phyloP scores from a whole-genome alignment of 2,888 invertebrate genomes.

The Amiota minor region DNA sequence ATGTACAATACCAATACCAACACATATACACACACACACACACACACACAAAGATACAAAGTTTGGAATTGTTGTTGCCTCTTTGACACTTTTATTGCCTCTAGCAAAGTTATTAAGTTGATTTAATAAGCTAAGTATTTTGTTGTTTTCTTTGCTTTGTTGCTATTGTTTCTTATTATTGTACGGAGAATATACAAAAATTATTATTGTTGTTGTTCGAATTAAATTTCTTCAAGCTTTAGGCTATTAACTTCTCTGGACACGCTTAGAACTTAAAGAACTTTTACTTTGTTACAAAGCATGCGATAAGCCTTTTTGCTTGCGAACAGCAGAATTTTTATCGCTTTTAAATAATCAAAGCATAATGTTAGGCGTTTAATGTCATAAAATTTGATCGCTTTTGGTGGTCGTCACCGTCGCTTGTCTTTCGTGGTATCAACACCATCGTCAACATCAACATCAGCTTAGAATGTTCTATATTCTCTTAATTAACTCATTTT shows the following conservation, averaged over 20 bases:
- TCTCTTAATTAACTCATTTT: slow-evolving; percentile 72
- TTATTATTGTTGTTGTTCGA: too few relatives aligned
- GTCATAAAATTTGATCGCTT: slow-evolving; percentile 1
- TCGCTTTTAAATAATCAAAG: slow-evolving; percentile 42
- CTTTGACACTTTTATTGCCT: slow-evolving; percentile 72
- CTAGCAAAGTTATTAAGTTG: slow-evolving; percentile 70
- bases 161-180: slow-evolving; percentile 11
- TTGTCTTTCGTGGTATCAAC: not conserved
- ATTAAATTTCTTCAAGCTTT: not conserved
- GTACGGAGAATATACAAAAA: too few relatives aligned
- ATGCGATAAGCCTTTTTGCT: not conserved
- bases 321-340: slow-evolving; percentile 17
- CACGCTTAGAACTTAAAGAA: slow-evolving; percentile 38
- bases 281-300: not conserved
- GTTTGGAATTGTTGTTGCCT: slow-evolving; percentile 56
- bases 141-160: slow-evolving; percentile 2
- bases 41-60: not conserved
- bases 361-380: slow-evolving; percentile 1
- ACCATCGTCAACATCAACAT: not conserved
- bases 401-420: not conserved
- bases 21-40: not conserved
- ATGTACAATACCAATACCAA: not conserved
- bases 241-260: slow-evolving; percentile 33
- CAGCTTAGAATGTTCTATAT: not conserved
- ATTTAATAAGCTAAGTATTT: slow-evolving; percentile 68